Base-by-base conservation (phyloP, 30 jellyfish, hydroid and myxozoan species). In the Clytia hemisphaerica region DNA sequence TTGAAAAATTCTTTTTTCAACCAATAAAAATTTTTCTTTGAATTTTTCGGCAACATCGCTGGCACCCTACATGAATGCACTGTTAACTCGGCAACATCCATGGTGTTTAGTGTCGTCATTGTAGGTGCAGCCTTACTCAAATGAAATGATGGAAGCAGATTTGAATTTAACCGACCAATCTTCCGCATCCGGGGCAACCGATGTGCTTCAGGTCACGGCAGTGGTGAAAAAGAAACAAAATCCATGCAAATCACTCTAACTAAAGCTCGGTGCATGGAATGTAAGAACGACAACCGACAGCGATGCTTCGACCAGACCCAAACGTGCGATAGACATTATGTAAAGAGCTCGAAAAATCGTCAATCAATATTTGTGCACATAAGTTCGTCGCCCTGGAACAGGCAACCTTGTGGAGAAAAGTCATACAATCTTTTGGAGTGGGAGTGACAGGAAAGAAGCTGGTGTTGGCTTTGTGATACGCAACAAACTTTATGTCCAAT, bases 391-490 rank as follows among this genome's bases (percentile, higher is more conserved):
- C 18, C 72, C 34, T 25, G 81, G 81, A 37, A 4, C 49, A n/a
- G 88, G 88, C 25, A 58, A 32, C 64, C 72, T 75, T 10, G 26
- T 58, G 33, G 88, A 75, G 71, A 75, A 54, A 37, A 58, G 72
- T 42, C 88, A 75, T 75, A 75, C 81, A 44, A 75, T 75, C 71
- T 75, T 59, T 44, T 61, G 88, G 81, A 75, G 79, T 61, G 81
- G 73, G 25, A 29, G 81, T n/a, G 67, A 44, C 24, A n/a, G n/a
- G n/a, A n/a, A n/a, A n/a, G n/a, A n/a, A n/a, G n/a, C n/a, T n/a
- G n/a, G n/a, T n/a, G n/a, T 61, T 22, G 81, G 80, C 47, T 61
- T 75, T 58, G 88, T 58, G 36, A 50, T 70, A n/a, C 22, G 21
- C 58, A 22, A 22, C 38, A 21, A n/a, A 10, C 58, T 50, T 19